Evolutionary conservation across 2,888 invertebrate species (phyloP).

Genomic region (Troides aeacus): DNA sequence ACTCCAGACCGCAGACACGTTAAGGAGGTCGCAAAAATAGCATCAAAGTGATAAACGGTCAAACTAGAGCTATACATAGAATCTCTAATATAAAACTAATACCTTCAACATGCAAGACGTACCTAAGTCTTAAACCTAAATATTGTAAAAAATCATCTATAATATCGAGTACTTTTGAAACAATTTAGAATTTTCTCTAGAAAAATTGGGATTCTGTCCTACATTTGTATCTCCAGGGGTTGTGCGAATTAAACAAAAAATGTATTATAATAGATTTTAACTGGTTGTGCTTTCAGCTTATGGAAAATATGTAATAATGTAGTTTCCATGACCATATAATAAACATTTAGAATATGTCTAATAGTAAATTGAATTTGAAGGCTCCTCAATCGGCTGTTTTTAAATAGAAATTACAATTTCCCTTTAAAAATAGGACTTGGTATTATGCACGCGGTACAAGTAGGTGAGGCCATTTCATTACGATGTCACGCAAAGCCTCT

Average conservation of each 20-base stretch:
- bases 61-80: slow-evolving; percentile 51
- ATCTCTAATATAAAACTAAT: slow-evolving; percentile 57
- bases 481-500: slow-evolving; percentile 53
- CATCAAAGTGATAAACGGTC: slow-evolving; percentile 61
- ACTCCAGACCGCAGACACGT: slow-evolving; percentile 61
- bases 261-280: too few relatives aligned
- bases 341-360: not conserved
- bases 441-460: slow-evolving; percentile 24
- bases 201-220: too few relatives aligned
- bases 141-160: too few relatives aligned
- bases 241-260: too few relatives aligned
- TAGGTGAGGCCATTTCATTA: slow-evolving; percentile 38
- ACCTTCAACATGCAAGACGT: not conserved
- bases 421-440: slow-evolving; percentile 16
- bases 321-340: too few relatives aligned
- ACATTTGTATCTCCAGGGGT: too few relatives aligned
- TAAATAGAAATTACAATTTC: not conserved
- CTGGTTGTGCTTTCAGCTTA: too few relatives aligned
- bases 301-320: too few relatives aligned
- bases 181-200: too few relatives aligned
- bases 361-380: not conserved
- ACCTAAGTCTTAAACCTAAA: not conserved
- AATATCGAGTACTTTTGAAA: too few relatives aligned
- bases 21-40: slow-evolving; percentile 67
- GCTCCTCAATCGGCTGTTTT: slow-evolving; percentile 12